Evolutionary conservation across 2,888 invertebrate genomes (phyloP), one percentile per base, ranked within the genome.

Genomic region (Conomelus anceps): DNA sequence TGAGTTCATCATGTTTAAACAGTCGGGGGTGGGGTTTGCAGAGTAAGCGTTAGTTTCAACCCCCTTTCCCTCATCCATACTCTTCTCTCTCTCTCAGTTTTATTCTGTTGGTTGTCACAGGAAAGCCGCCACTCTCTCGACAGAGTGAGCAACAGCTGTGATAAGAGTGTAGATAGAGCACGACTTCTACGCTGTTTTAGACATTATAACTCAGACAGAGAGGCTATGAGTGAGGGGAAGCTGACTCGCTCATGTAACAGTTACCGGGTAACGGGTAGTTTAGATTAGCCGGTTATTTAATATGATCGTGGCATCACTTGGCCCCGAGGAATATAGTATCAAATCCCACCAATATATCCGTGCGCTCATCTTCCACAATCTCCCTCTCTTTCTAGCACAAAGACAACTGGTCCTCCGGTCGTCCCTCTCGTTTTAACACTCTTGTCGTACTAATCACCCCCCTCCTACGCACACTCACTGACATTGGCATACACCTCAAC

Each of bases 211-310:
- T 63, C 63, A 63, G 63, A 63, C n/a, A n/a, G 63, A 63, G 34
- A 34, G 34, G 34, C 13, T 9, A 34, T n/a, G n/a, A 17, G 13
- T 13, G 34, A 34, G 63, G n/a, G 63, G n/a, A n/a, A 63, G 63
- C 3, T 1, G n/a, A n/a, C n/a, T 1, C 13, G 20, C 63, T 63
- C 63, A 63, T 63, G 63, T 63, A 63, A 63, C 63, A 63, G 63
- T 63, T 86, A 86, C 86, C 86, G 86, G 24, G 86, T 86, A 86
- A 86, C 29, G 86, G 63, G 86, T 86, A 86, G 23, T 86, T 86
- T 86, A 86, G 86, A 86, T 86, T 86, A 86, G 86, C 86, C 86
- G 29, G 86, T 86, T 86, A 86, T 86, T 86, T 86, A 86, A 29
- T 86, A 24, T 29, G 29, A 86, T 86, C 23, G 29, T 26, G 26